Evolutionary conservation across 2,888 invertebrate species (phyloP).

Genomic region (Chaitophorus viminalis): DNA sequence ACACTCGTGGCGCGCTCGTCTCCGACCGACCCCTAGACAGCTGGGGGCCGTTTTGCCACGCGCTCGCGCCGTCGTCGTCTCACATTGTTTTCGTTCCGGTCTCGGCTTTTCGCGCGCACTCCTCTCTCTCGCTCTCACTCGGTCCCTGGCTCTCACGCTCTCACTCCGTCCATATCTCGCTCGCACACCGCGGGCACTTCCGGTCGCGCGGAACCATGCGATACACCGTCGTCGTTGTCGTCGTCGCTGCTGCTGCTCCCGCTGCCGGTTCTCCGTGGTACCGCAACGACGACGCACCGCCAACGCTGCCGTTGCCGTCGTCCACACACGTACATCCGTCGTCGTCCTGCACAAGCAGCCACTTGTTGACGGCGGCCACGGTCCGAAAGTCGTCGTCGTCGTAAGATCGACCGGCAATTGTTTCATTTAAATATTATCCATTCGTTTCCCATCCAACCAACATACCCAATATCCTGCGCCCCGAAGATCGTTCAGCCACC

Average conservation of each 20-base stretch:
- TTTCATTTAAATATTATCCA: too few relatives aligned
- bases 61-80: background rate
- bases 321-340: background rate
- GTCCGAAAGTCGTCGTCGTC: background rate
- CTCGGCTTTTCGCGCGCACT: background rate
- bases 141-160: background rate
- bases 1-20: background rate
- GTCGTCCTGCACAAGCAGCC: too few relatives aligned
- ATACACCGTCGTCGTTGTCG: background rate
- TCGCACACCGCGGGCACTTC: too few relatives aligned
- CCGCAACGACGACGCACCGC: background rate
- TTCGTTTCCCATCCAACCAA: too few relatives aligned
- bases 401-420: too few relatives aligned
- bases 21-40: slow-evolving; percentile 29
- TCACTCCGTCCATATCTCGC: background rate
- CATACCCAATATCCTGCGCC: too few relatives aligned
- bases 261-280: background rate
- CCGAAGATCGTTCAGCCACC: too few relatives aligned
- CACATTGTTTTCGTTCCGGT: slow-evolving; percentile 4
- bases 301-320: background rate
- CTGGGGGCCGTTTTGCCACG: slow-evolving; percentile 49
- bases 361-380: slow-evolving; percentile 38
- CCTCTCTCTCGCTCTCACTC: background rate
- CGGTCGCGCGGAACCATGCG: background rate
- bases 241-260: background rate